These are phyloP conservation scores for Macrochelys suwanniensis DNA, from an alignment of 2,797 vertebrate species.

Conservation along the genomic window DNA sequence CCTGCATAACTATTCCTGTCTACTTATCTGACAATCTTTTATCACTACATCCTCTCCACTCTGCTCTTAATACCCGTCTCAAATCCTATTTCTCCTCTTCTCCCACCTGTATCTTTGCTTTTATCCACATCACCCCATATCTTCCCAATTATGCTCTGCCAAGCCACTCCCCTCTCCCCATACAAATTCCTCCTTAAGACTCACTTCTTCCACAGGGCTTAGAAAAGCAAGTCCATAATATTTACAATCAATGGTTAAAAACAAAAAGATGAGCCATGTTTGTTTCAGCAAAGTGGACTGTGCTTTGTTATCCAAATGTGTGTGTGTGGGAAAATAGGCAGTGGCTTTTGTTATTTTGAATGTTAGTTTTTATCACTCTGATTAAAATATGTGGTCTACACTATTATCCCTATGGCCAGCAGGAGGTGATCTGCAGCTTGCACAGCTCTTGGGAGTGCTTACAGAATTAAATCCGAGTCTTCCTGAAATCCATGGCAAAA, in stretches of 20 bases:
- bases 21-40: neutral
- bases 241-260: too few relatives aligned
- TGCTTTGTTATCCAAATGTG: neutral
- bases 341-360: neutral
- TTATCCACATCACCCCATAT: neutral
- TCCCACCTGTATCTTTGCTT: fast-evolving
- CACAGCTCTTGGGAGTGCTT: neutral
- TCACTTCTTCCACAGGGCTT: neutral
- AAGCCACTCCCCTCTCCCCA: neutral
- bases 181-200: neutral
- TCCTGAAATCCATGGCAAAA: neutral
- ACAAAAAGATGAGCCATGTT: too few relatives aligned
- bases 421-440: conserved; percentile 4
- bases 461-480: neutral
- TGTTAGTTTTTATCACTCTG: neutral
- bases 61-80: neutral
- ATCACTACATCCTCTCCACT: neutral
- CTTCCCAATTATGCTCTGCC: neutral
- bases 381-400: neutral
- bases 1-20: neutral
- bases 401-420: neutral
- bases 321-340: neutral
- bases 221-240: neutral
- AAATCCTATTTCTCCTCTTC: neutral
- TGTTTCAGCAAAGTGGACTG: too few relatives aligned